Evolutionary conservation across 2,113 vertebrate species (phyloP).

Genomic region (Hippolais icterina): DNA sequence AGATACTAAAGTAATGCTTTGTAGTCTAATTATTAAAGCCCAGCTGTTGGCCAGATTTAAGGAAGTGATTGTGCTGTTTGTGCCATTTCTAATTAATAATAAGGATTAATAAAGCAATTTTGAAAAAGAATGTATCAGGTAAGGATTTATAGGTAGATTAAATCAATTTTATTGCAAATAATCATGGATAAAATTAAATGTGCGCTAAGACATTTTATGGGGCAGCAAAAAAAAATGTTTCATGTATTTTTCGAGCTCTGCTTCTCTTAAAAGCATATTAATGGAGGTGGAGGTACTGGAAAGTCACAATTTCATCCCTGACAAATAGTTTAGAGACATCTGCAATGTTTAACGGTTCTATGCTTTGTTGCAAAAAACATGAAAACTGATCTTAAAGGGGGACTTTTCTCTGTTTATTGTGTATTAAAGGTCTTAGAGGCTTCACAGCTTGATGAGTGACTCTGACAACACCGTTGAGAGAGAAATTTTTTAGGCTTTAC

Average conservation of each 20-base stretch:
- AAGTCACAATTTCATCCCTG: not conserved
- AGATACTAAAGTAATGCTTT: slow-evolving; percentile 46
- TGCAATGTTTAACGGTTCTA: not conserved
- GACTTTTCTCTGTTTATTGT: not conserved
- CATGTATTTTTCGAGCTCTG: slow-evolving; percentile 40
- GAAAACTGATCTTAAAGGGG: not conserved
- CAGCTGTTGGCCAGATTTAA: slow-evolving; percentile 63
- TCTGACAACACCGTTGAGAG: not conserved
- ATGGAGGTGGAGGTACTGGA: not conserved
- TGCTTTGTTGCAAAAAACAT: not conserved
- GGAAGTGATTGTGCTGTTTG: slow-evolving; percentile 54
- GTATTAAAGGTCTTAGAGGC: not conserved
- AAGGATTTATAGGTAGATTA: slow-evolving; percentile 61
- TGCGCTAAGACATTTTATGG: slow-evolving; percentile 31
- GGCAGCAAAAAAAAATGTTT: slow-evolving; percentile 3
- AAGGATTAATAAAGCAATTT: slow-evolving; percentile 71
- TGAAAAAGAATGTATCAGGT: slow-evolving; percentile 54
- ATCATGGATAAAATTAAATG: slow-evolving; percentile 49
- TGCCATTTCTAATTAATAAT: slow-evolving; percentile 67
- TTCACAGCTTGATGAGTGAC: rapidly evolving
- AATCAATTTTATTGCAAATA: slow-evolving; percentile 65
- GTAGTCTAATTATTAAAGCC: slow-evolving; percentile 51
- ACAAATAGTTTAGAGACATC: not conserved
- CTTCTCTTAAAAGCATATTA: slow-evolving; percentile 14
- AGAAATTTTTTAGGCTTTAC: not conserved